phyloP scores from a whole-genome alignment of 2,797 vertebrate genomes.

The Hybognathus amarus region DNA sequence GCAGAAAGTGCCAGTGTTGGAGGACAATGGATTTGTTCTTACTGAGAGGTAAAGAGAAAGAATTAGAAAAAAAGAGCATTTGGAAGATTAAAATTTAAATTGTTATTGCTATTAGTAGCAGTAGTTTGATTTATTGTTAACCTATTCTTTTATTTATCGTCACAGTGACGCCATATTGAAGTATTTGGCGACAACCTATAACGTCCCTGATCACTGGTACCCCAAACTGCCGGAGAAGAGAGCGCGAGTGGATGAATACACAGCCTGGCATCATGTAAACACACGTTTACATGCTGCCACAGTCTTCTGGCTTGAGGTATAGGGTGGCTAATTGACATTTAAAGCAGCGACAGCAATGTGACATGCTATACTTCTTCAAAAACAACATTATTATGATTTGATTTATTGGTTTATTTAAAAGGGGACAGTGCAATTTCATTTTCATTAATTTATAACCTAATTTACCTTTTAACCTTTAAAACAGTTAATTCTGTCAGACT shows the following conservation, averaged over 20 bases:
- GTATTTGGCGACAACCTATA: conserved; percentile 69
- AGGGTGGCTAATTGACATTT: neutral
- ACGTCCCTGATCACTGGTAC: conserved; percentile 77
- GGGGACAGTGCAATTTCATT: too few species aligned
- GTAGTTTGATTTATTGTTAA: neutral
- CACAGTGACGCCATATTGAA: conserved; percentile 79
- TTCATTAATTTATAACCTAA: too few species aligned
- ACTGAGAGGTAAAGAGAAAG: conserved; percentile 73
- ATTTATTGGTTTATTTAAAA: too few species aligned
- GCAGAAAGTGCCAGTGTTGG: conserved; percentile 79
- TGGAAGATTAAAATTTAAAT: neutral
- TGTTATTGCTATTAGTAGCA: neutral
- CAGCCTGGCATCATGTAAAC: conserved; percentile 78
- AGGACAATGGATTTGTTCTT: conserved; percentile 73
- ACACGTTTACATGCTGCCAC: conserved; percentile 69
- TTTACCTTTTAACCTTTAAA: neutral
- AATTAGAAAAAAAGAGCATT: neutral
- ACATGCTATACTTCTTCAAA: neutral
- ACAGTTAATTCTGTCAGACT: neutral
- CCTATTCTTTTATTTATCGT: neutral
- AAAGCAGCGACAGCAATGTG: neutral
- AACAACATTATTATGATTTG: neutral
- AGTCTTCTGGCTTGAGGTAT: conserved; percentile 73
- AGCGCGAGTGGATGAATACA: conserved; percentile 79
- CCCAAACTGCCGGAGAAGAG: conserved; percentile 70